Base-by-base conservation (phyloP, 2,888 invertebrate species). In the Athrips mouffetella region DNA sequence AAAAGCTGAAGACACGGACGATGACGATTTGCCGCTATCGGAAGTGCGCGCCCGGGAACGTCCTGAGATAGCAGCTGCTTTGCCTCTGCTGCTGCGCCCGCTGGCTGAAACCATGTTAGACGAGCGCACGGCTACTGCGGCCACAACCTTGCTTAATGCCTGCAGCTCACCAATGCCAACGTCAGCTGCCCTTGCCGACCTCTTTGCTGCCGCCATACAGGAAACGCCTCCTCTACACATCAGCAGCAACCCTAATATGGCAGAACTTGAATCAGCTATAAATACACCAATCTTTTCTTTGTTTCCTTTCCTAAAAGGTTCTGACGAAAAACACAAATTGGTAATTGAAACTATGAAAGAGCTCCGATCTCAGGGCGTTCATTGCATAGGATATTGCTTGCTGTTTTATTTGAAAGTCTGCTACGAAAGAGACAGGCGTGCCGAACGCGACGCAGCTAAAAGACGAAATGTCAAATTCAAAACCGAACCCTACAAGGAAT, bases 391-490 rank as follows among this genome's bases (percentile, higher is more conserved):
- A 39, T 97, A 96, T 79, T 91, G 95, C 63, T 89, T 98, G 55
- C 85, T 98, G 45, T 98, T 97, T 86, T 98, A 96, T 82, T 89
- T 97, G 58, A 97, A 96, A 91, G 94, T 94, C 53, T 76, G 78
- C 47, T 86, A 77, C 89, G 94, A 91, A 88, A 87, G 69, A 62
- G 91, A 88, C 55, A 82, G 70, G 21, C 78, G 79, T 21, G 72
- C 78, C 1, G 84, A 88, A 63, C 75, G 80, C 58, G 91, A 87
- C 74, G 86, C 63, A 56, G 89, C 54, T 58, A 91, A 82, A 85
- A 90, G 82, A 60, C 87, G 89, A 70, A 81, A 90, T 61, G 89
- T 91, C 58, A 91, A 92, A 62, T 94, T 96, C 60, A 96, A 96
- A 88, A 92, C 95, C 63, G 92, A 92, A 58, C 91, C 96, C 45